Base-by-base conservation (phyloP, 2,888 invertebrate species). In the Trichogramma evanescens region DNA sequence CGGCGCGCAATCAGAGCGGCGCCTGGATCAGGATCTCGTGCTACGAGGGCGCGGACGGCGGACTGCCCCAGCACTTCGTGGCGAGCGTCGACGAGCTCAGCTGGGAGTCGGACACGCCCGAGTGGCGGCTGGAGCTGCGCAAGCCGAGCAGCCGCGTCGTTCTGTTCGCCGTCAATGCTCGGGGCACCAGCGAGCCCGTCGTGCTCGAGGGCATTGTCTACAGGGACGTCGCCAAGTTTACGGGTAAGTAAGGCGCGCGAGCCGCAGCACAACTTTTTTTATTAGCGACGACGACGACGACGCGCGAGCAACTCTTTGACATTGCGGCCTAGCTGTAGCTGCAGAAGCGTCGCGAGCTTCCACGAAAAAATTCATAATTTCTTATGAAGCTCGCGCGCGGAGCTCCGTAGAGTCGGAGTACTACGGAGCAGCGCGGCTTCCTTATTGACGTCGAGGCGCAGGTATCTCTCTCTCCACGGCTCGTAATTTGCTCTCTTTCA, bases 1-100 rank as follows among this genome's bases (percentile, higher is more conserved):
- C 91, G 39, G 86, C 93, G 52, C 86, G 88, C 65, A 93, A 94
- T 80, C 91, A 92, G 75, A 93, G 91, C 66, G 84, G 87, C 67
- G 91, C 93, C 74, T 89, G 91, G 4, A 78, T 95, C 65, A 88
- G 89, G 78, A 90, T 94, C 67, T 91, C 93, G 68, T 95, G 95
- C 78, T 84, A 88, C 59, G 93, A 93, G 79, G 89, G 91, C 71
- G 92, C 91, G 78, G 92, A 92, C 72, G 93, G 93, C 46, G 93
- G 93, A 4, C 81, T 93, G 56, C 92, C 92, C 2, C 93, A 93
- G 79, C 87, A 86, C 71, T 93, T 93, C 79, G 83, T 91, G 65
- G 77, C 77, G n/a, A 69, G 73, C 48, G 71, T 73, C 56, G 73
- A 72, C 66, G 69, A 76, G 54, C 72, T 68, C 52, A 71, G 72